Evolutionary conservation across 2,113 vertebrate species (phyloP).

Genomic region (Pampusana beccarii): DNA sequence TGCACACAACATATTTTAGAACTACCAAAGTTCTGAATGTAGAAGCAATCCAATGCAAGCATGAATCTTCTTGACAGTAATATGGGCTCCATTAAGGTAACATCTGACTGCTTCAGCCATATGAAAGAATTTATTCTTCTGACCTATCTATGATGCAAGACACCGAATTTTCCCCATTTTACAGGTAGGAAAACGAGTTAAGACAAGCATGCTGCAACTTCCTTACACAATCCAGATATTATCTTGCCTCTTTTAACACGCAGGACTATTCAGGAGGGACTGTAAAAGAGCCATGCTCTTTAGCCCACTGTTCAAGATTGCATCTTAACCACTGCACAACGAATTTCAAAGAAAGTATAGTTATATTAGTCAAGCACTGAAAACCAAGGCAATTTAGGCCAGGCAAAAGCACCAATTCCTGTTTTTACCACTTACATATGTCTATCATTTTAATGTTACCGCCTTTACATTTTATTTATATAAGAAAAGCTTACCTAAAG

Average conservation of each 20-base stretch:
- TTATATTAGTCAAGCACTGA: not conserved
- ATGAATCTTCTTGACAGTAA: not conserved
- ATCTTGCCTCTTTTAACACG: not conserved
- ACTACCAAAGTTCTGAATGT: not conserved
- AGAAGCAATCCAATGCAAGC: not conserved
- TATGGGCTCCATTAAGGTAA: not conserved
- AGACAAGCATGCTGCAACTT: not conserved
- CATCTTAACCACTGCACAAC: not conserved
- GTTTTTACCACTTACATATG: not conserved
- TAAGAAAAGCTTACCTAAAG: not conserved
- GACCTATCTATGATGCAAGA: not conserved
- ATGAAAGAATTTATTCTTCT: not conserved
- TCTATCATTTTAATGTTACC: not conserved
- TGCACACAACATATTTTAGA: not conserved
- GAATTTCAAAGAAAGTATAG: not conserved
- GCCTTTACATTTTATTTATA: not conserved
- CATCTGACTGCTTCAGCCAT: not conserved
- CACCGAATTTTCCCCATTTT: not conserved
- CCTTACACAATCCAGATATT: not conserved
- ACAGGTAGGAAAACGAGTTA: not conserved
- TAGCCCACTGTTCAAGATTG: not conserved
- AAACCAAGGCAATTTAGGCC: not conserved
- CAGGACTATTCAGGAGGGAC: not conserved
- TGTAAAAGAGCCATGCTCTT: not conserved
- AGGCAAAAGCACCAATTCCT: not conserved